These are phyloP conservation scores for Zaprionus camerounensis DNA, from an alignment of 1,140 invertebrate species.

Conservation along the genomic window DNA sequence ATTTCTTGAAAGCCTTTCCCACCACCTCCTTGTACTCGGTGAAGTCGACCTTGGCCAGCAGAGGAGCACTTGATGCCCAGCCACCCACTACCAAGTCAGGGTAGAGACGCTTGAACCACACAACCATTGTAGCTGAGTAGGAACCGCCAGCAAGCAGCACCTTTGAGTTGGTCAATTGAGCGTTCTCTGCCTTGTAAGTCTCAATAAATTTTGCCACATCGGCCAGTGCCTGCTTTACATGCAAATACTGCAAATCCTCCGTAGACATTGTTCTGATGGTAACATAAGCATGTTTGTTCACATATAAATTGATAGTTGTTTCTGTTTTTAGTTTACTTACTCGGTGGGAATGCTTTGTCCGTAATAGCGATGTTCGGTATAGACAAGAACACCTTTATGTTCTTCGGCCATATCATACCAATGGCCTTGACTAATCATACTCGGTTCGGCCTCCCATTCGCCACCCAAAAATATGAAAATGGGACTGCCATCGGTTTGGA, in stretches of 20 bases:
- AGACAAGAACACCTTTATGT: conserved; percentile 87
- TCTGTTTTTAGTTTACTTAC: conserved; percentile 60
- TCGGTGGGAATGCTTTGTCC: conserved; percentile 90
- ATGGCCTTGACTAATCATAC: conserved; percentile 85
- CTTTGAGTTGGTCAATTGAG: conserved; percentile 77
- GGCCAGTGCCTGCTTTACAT: conserved; percentile 89
- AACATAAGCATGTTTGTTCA: neutral
- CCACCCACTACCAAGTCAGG: conserved; percentile 90
- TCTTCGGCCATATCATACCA: conserved; percentile 86
- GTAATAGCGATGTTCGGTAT: conserved; percentile 93
- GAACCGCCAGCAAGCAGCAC: conserved; percentile 91
- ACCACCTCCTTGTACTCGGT: conserved; percentile 67
- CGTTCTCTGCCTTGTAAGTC: conserved; percentile 85
- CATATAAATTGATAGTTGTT: conserved; percentile 24
- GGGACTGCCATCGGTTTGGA: conserved; percentile 85
- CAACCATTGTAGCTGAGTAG: conserved; percentile 91
- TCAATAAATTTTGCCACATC: conserved; percentile 89
- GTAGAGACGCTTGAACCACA: conserved; percentile 91
- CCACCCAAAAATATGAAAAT: conserved; percentile 91
- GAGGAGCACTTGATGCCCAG: conserved; percentile 90
- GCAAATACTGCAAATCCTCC: conserved; percentile 88
- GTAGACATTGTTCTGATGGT: conserved; percentile 85
- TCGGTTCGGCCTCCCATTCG: conserved; percentile 86
- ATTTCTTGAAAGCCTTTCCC: conserved; percentile 55
- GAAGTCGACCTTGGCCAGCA: conserved; percentile 84